Conservation (phyloP, 2,113 vertebrate species). For the Taxidea taxus region DNA sequence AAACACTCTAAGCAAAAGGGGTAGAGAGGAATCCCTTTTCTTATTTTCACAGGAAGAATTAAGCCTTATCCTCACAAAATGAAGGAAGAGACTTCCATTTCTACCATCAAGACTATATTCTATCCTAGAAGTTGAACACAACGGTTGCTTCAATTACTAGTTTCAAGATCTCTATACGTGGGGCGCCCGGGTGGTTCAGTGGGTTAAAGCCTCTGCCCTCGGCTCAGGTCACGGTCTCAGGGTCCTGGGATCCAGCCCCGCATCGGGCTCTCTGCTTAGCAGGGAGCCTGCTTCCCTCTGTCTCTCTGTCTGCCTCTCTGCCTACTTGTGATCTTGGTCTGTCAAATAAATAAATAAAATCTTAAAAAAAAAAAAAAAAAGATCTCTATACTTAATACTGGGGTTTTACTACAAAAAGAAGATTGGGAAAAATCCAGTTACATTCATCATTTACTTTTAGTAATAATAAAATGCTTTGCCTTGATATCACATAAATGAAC, state of each 20-base stretch:
- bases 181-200: no score
- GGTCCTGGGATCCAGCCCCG: no score
- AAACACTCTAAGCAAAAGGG: neutral
- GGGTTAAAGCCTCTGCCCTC: no score
- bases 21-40: neutral
- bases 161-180: neutral
- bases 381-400: neutral
- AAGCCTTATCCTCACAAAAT: neutral
- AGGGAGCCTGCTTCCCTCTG: no score
- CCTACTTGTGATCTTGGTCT: no score
- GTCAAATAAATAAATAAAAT: no score
- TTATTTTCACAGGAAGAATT: neutral
- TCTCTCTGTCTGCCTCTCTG: no score
- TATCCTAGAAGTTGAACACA: neutral
- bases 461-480: neutral
- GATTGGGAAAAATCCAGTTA: neutral
- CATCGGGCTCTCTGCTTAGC: no score
- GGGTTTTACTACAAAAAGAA: neutral
- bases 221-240: no score
- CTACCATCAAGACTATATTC: neutral
- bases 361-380: no score
- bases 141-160: neutral
- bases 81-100: neutral
- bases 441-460: neutral
- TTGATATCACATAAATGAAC: neutral